A percentile compares a stretch with the other conserved stretches of the same genome.
phyloP scores from a whole-genome alignment of 2,797 vertebrate genomes.

The Danio jaintianensis region DNA sequence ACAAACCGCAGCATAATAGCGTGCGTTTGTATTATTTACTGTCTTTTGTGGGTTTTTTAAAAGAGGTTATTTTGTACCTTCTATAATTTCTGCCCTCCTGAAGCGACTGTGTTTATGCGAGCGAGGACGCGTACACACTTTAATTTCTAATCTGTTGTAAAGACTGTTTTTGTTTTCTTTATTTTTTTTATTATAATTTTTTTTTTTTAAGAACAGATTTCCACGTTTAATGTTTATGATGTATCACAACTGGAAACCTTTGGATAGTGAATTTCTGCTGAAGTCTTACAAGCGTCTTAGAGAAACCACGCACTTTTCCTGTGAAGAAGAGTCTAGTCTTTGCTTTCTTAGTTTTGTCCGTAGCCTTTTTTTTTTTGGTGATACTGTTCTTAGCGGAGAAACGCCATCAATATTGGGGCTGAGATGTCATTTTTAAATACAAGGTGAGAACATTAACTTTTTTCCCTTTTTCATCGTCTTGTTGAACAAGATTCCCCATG shows the following conservation, averaged over 20 bases:
- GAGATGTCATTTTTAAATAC: background rate
- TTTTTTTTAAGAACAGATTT: slow-evolving; percentile 24
- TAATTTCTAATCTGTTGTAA: slow-evolving; percentile 55
- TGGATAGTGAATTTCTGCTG: slow-evolving; percentile 56
- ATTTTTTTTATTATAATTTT: slow-evolving; percentile 66
- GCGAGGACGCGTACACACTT: slow-evolving; percentile 47
- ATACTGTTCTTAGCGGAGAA: background rate
- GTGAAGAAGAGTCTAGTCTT: slow-evolving; percentile 10
- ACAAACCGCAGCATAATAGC: slow-evolving; percentile 56
- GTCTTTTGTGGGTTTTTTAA: slow-evolving; percentile 31
- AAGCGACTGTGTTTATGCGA: slow-evolving; percentile 35
- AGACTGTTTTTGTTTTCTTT: slow-evolving; percentile 69
- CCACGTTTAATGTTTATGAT: slow-evolving; percentile 51
- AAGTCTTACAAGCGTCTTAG: background rate
- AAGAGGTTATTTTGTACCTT: slow-evolving; percentile 32
- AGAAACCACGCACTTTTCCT: background rate
- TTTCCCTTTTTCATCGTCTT: background rate
- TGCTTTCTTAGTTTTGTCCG: slow-evolving; percentile 10
- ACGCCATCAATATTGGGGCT: background rate
- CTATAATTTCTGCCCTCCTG: slow-evolving; percentile 17
- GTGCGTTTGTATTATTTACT: slow-evolving; percentile 28
- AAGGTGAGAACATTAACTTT: background rate
- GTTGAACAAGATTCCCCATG: slow-evolving; percentile 15
- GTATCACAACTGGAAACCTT: slow-evolving; percentile 74
- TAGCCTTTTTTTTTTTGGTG: slow-evolving; percentile 3